Base-by-base conservation (phyloP, 1,140 invertebrate genomes). In the Oscheius sp. region DNA sequence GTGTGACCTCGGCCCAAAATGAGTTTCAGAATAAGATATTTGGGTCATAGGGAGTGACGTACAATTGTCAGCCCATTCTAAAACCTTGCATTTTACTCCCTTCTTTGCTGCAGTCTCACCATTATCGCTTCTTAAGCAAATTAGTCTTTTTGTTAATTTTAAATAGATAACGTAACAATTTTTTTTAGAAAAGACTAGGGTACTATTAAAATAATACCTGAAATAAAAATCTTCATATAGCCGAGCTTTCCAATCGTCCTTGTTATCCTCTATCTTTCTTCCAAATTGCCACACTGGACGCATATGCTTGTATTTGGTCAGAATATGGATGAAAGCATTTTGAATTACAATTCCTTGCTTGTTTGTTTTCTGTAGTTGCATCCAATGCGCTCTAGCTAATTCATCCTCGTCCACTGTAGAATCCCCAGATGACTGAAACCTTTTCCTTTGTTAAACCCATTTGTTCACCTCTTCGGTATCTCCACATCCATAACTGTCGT, bases 221-320 rank as follows among this genome's bases (percentile, higher is more conserved):
- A 77, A 77, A 36, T 77, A 73, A 23, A 75, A 68, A 61, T 78
- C 76, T 15, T 79, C 72, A 20, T 64, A 46, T 4, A 78, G 15
- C 31, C 49, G 31, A 28, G 38, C 32, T 45, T 67, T 71, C 75
- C 79, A 81, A n/a, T 69, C 59, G 15, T 73, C 70, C 46, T 75
- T 49, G 1, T 35, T 70, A 15, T 62, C 73, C 20, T 82, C 73
- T 23, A 83, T 62, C 3, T 65, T 69, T 35, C 77, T 82, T 63
- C 73, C 63, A 62, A 83, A 83, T 58, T 80, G 79, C 81, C 81
- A 83, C 4, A 83, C 63, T 4, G 81, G 79, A 18, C 82, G 74
- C 20, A 80, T 68, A 28, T 82, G 82, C 29, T 77, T 69, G 46
- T 83, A 74, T 31, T 83, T 52, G 23, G 68, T 23, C 38, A 83